Percentiles rank a stretch among this genome's conserved stretches.
Evolutionary conservation across 2,888 invertebrate genomes (phyloP).

Genomic region (Polyploca ridens): DNA sequence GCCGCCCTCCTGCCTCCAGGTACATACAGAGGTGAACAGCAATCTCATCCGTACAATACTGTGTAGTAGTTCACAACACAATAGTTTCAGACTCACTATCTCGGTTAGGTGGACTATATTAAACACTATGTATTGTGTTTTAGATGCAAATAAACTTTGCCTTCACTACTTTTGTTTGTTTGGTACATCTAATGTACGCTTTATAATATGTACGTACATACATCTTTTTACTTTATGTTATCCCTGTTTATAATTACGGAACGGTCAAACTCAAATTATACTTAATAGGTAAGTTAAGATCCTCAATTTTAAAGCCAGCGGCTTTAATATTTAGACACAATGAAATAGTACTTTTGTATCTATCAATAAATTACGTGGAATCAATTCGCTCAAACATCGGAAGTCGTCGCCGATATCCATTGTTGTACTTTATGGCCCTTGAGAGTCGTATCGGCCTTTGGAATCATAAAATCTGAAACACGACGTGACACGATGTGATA

Average conservation of each 20-base stretch:
- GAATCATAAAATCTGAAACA: neutral
- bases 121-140: conserved; percentile 6
- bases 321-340: too few relatives aligned
- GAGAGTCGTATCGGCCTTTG: neutral
- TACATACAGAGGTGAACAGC: conserved; percentile 65
- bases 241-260: neutral
- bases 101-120: conserved; percentile 27
- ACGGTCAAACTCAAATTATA: too few relatives aligned
- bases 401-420: conserved; percentile 1
- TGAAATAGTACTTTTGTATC: neutral
- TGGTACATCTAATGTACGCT: neutral
- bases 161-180: neutral
- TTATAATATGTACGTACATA: neutral
- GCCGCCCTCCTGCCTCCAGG: conserved; percentile 48
- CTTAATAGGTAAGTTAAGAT: too few relatives aligned
- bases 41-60: conserved; percentile 70
- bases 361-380: neutral
- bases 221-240: neutral
- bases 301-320: too few relatives aligned
- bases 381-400: neutral
- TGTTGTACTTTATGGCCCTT: conserved; percentile 3
- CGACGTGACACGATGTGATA: neutral
- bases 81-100: conserved; percentile 55
- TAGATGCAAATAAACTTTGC: neutral
- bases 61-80: conserved; percentile 50